A percentile compares a stretch with the other conserved stretches of the same genome.
phyloP scores from a whole-genome alignment of 2,888 invertebrate species.

The Agonopterix alstromeriana region DNA sequence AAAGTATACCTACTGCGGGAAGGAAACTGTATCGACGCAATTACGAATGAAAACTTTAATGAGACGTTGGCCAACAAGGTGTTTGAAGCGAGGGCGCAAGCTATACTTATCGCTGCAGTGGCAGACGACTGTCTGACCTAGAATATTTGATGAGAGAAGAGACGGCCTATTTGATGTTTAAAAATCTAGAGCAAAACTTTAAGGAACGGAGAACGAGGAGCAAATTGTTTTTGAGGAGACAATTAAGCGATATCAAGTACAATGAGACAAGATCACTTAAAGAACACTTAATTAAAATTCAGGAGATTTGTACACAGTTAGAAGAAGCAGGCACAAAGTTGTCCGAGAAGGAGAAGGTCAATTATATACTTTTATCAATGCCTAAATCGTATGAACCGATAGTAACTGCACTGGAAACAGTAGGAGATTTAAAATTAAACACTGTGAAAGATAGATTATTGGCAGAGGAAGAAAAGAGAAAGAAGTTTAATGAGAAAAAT shows the following conservation, averaged over 20 bases:
- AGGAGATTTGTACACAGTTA: not conserved
- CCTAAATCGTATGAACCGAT: constrained; percentile 1
- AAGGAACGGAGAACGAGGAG: too few relatives aligned
- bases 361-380: constrained; percentile 1
- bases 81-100: not conserved
- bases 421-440: not conserved
- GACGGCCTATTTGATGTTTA: too few relatives aligned
- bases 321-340: not conserved
- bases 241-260: not conserved
- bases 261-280: not conserved
- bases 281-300: not conserved
- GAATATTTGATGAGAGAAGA: too few relatives aligned
- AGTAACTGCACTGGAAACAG: not conserved
- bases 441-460: constrained; percentile 7
- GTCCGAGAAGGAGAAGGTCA: constrained; percentile 3
- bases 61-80: not conserved
- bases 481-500: not conserved
- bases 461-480: constrained; percentile 8
- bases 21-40: not conserved
- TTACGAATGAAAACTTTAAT: not conserved
- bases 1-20: not conserved
- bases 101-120: not conserved
- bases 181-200: too few relatives aligned
- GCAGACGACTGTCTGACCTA: too few relatives aligned
- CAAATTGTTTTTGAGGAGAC: not conserved